A percentile compares a stretch with the other conserved stretches of the same genome.
These are phyloP conservation scores for Xylocampa areola DNA, from an alignment of 2,888 invertebrate species.

Conservation along the genomic window DNA sequence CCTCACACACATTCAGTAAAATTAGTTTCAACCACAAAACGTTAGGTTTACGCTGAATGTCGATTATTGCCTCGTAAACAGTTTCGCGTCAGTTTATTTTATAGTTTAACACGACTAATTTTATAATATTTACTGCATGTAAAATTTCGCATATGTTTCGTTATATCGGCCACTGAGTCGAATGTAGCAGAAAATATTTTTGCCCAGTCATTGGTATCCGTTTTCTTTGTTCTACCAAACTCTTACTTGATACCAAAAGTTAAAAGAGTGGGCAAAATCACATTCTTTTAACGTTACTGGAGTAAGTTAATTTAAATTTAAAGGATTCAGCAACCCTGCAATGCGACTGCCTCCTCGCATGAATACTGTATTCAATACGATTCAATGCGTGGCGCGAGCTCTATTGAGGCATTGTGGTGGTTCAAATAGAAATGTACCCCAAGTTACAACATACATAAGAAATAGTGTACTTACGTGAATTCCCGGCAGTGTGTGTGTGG, in stretches of 20 bases:
- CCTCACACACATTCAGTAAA: conserved; percentile 2
- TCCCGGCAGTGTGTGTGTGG: conserved; percentile 75
- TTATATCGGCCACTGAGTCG: conserved; percentile 9
- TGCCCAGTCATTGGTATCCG: too few species aligned
- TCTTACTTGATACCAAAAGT: too few species aligned
- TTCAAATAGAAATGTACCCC: conserved; percentile 31
- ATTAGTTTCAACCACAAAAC: conserved; percentile 36
- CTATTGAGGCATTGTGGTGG: conserved; percentile 36
- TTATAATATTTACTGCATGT: conserved; percentile 33
- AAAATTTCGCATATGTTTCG: conserved; percentile 21
- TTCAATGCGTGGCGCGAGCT: too few species aligned
- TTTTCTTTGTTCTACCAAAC: too few species aligned
- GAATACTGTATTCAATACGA: conserved; percentile 53
- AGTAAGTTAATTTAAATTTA: conserved; percentile 16
- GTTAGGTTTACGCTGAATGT: conserved; percentile 33
- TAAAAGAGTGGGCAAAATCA: too few species aligned
- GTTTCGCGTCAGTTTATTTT: conserved; percentile 48
- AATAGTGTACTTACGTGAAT: conserved; percentile 79
- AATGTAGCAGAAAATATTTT: conserved; percentile 8
- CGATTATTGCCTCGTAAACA: conserved; percentile 50
- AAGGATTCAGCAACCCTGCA: conserved; percentile 46
- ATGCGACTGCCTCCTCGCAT: conserved; percentile 32
- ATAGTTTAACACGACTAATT: conserved; percentile 39
- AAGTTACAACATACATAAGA: conserved; percentile 8
- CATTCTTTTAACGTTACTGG: too few species aligned